Base-by-base conservation (phyloP, 1,140 invertebrate genomes). In the Capitella teleta region DNA sequence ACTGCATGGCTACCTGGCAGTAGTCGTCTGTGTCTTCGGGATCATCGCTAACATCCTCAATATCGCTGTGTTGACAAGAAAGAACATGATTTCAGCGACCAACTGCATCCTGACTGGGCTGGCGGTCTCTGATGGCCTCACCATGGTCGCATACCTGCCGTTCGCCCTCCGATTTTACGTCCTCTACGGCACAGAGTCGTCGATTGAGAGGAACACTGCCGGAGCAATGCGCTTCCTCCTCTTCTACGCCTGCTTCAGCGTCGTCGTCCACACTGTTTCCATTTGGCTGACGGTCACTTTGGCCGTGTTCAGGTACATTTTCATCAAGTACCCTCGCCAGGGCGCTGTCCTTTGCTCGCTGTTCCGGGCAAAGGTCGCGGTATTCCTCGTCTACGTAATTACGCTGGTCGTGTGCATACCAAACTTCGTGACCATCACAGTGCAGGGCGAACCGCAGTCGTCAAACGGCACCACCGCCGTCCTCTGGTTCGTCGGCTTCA, bases 241-340 rank as follows among this genome's bases (percentile, higher is more conserved):
- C 45, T 63, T 62, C 41, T 68, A 67, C 51, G 66, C 66, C 34
- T 62, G 89, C 54, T 89, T 91, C 63, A 74, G 77, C 26, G 74
- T 78, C 79, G 83, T 90, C 1, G 76, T 85, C 61, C 92, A 97
- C 67, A 92, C 90, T 1, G 87, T 94, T 42, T 90, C 89, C 0
- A 94, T 93, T 46, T 93, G 86, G 80, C 67, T 96, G 52, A 94
- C 92, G 0, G 83, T 96, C 0, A 87, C 87, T 2, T 68, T 97
- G 34, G 91, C 91, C 0, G 80, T 95, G 1, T 96, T 91, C 86
- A 38, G 52, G 12, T 71, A 70, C 52, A 59, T 71, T 14, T 66
- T 64, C 41, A 68, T 71, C 14, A 55, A 62, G 12, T 67, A 62
- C 48, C 67, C 68, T 8, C 50, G 61, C 6, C 50, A 57, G 18